Conservation (phyloP, 53 echinoderm and acorn worm species). For the Holothuria leucospilota region DNA sequence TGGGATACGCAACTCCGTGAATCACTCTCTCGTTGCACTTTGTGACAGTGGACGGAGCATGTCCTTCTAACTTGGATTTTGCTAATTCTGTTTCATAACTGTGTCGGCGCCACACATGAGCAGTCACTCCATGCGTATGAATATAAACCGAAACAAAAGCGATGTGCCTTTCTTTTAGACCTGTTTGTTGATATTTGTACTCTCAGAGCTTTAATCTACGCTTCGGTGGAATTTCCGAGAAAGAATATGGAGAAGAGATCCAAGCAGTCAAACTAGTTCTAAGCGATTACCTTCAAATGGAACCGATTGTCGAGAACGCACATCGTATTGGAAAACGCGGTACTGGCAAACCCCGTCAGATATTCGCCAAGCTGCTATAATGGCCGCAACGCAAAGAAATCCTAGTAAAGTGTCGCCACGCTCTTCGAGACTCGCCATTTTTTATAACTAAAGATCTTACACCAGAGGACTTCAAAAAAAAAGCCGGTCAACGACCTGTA, state of each 20-base stretch:
- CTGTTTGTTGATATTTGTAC: no score
- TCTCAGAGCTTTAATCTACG: constrained; percentile 4
- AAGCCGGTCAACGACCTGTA: neutral
- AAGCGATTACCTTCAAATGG: no score
- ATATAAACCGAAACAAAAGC: no score
- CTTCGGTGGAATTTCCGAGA: neutral
- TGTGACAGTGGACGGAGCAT: no score
- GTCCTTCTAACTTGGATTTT: no score
- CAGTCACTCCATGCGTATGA: no score
- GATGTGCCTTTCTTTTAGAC: no score
- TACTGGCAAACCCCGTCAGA: neutral
- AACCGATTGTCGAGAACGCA: neutral
- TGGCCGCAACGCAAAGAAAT: neutral
- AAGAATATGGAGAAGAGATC: neutral
- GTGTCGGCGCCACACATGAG: no score
- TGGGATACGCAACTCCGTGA: no score
- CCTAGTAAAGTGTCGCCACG: neutral
- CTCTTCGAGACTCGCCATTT: neutral
- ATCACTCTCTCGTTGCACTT: no score
- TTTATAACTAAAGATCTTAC: neutral
- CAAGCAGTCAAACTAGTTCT: no score
- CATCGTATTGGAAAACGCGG: neutral
- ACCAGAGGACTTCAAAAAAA: neutral
- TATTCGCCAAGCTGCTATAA: neutral
- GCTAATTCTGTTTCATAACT: no score